phyloP scores from a whole-genome alignment of 2,113 vertebrate species.

The Tachuris rubrigastra region DNA sequence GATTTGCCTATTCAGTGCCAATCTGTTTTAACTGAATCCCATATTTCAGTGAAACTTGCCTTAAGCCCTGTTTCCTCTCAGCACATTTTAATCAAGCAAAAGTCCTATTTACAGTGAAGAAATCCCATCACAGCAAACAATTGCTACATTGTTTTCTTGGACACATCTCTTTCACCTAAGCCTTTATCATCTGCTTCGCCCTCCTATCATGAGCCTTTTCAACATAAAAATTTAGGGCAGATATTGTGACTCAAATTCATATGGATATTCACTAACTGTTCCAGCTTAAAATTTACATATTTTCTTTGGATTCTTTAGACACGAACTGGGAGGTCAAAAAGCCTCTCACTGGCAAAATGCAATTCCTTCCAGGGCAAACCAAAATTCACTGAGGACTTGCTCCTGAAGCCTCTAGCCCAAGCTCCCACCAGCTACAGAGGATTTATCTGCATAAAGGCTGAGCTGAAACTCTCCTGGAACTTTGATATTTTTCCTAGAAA shows the following conservation, averaged over 20 bases:
- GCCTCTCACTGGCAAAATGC: neutral
- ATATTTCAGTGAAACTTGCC: neutral
- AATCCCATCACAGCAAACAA: neutral
- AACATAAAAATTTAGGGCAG: neutral
- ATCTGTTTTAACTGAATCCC: neutral
- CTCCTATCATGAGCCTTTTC: neutral
- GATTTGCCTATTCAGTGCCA: neutral
- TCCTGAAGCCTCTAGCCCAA: neutral
- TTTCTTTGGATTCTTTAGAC: neutral
- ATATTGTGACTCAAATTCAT: neutral
- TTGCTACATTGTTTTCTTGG: neutral
- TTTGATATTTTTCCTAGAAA: neutral
- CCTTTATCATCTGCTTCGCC: neutral
- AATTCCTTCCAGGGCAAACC: neutral
- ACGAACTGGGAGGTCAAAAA: neutral
- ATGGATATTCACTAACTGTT: neutral
- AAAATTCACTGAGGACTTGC: neutral
- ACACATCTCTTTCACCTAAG: neutral
- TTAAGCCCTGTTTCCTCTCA: neutral
- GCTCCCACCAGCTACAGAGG: neutral
- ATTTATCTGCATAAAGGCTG: neutral
- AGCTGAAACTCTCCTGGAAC: neutral
- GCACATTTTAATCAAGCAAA: constrained; percentile 32
- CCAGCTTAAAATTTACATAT: neutral
- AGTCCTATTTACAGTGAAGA: neutral